Conservation (phyloP, 2,113 vertebrate species). For the Zapus hudsonius region DNA sequence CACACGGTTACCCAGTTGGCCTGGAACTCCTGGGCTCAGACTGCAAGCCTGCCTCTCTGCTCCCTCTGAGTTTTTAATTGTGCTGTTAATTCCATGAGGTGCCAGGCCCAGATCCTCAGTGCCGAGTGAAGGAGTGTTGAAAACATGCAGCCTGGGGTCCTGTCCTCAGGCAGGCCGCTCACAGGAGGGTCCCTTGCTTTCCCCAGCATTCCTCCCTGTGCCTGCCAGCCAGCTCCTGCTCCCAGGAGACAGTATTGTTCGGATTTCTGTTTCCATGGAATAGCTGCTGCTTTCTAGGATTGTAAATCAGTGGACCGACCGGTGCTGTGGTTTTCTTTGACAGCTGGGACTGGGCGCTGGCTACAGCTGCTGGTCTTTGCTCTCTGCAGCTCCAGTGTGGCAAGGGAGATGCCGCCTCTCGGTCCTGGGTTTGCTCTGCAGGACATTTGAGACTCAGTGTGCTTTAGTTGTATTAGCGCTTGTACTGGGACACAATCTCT, state of each 20-base stretch:
- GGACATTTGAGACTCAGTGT: neutral
- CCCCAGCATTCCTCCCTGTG: neutral
- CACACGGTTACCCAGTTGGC: neutral
- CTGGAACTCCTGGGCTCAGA: neutral
- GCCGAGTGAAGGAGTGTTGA: neutral
- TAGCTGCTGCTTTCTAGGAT: neutral
- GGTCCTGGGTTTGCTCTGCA: neutral
- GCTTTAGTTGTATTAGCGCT: neutral
- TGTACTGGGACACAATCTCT: neutral
- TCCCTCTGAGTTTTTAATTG: neutral
- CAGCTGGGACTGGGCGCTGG: neutral
- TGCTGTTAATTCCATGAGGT: neutral
- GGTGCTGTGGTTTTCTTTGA: neutral
- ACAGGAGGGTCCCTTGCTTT: neutral
- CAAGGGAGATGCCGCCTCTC: neutral
- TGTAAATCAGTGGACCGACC: neutral
- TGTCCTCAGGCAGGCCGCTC: neutral
- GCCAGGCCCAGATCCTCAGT: neutral
- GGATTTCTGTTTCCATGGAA: neutral
- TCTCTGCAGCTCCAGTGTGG: fast-evolving
- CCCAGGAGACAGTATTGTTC: neutral
- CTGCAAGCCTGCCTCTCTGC: neutral
- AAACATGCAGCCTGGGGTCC: neutral
- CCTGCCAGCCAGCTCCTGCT: neutral
- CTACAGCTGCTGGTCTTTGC: neutral